A percentile compares a stretch with the other conserved stretches of the same genome.
Evolutionary conservation across 2,113 vertebrate species (phyloP).

Genomic region (Hippocampus barbouri): DNA sequence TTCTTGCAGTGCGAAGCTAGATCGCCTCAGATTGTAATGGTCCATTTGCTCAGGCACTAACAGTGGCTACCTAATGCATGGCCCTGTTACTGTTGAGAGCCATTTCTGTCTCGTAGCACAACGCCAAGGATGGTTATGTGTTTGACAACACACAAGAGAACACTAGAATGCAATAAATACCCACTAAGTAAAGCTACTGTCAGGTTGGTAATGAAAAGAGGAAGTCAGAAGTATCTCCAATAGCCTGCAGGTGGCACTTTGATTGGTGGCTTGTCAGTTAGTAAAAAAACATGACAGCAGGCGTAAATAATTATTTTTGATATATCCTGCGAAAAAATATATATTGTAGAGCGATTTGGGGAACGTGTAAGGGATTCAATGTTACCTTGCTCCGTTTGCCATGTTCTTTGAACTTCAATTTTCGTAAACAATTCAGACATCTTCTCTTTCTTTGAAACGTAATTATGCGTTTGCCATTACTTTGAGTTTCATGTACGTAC

Average conservation of each 20-base stretch:
- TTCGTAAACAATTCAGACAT: no score
- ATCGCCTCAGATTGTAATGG: conserved; percentile 9
- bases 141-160: conserved; percentile 1
- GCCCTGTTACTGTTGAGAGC: conserved; percentile 3
- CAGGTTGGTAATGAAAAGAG: not conserved
- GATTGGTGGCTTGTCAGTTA: not conserved
- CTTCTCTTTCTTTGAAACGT: no score
- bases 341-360: no score
- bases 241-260: not conserved
- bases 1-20: not conserved
- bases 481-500: no score
- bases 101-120: not conserved
- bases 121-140: not conserved
- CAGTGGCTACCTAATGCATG: conserved; percentile 1
- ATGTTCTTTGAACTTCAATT: no score
- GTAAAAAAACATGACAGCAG: not conserved
- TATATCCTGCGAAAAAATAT: no score
- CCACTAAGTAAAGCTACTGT: not conserved
- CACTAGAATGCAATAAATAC: not conserved
- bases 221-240: not conserved
- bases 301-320: not conserved
- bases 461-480: no score
- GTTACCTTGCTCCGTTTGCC: no score
- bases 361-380: no score
- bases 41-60: conserved; percentile 5